Percentiles rank a stretch among this genome's conserved stretches.
These are phyloP conservation scores for Nerophis ophidion DNA, from an alignment of 2,113 vertebrate genomes.

Conservation along the genomic window DNA sequence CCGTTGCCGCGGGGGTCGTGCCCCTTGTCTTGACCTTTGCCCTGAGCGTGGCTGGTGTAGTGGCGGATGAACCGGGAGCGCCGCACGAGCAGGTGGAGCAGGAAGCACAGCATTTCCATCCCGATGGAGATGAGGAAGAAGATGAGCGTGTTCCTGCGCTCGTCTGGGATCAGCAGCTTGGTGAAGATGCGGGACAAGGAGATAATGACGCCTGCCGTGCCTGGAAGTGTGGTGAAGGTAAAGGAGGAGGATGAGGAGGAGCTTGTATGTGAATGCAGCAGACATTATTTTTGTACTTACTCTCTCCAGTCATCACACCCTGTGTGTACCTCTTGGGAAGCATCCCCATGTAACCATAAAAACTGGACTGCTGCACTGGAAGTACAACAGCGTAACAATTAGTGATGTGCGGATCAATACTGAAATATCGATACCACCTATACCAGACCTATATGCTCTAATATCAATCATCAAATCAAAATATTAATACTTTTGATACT, in stretches of 20 bases:
- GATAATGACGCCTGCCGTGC: slow-evolving; percentile 92
- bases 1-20: slow-evolving; percentile 50
- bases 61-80: slow-evolving; percentile 84
- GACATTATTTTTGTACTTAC: slow-evolving; percentile 73
- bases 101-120: slow-evolving; percentile 90
- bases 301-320: slow-evolving; percentile 98
- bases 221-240: slow-evolving; percentile 52
- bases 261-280: not conserved
- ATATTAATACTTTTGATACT: no score
- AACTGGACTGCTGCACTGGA: slow-evolving; percentile 99
- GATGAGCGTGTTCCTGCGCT: slow-evolving; percentile 90
- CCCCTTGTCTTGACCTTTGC: slow-evolving; percentile 45
- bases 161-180: slow-evolving; percentile 85
- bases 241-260: not conserved
- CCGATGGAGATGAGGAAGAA: slow-evolving; percentile 93
- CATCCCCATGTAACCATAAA: slow-evolving; percentile 99
- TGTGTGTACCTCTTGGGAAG: slow-evolving; percentile 97
- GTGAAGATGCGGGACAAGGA: slow-evolving; percentile 96
- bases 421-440: no score
- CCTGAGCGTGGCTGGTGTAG: slow-evolving; percentile 74
- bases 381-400: slow-evolving; percentile 11
- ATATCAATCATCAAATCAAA: no score
- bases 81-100: slow-evolving; percentile 88
- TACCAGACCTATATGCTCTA: no score
- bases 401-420: slow-evolving; percentile 3